Conservation (phyloP, 2,113 vertebrate genomes). For the Muscicapa adusta region DNA sequence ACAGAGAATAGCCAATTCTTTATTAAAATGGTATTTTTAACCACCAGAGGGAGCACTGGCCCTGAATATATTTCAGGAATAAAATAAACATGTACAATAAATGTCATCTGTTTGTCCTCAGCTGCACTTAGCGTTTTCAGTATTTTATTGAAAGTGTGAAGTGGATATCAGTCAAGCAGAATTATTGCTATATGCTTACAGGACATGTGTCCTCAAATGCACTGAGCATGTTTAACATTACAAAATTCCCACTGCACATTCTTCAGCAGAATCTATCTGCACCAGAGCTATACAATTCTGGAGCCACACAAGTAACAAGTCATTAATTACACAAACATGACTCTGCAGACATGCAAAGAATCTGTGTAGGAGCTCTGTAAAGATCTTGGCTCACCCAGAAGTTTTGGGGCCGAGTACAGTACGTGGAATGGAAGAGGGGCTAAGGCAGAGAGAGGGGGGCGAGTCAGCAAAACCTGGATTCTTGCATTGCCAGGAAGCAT, state of each 20-base stretch:
- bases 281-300: background rate
- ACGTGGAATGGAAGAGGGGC: background rate
- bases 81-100: conserved; percentile 2
- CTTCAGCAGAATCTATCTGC: background rate
- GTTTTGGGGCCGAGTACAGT: background rate
- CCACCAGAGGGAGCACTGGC: conserved; percentile 50
- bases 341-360: conserved; percentile 16
- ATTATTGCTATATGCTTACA: conserved; percentile 16
- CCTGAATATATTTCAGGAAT: background rate
- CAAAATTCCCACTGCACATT: conserved; percentile 12
- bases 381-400: background rate
- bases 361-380: conserved; percentile 19
- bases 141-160: conserved; percentile 47
- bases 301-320: background rate
- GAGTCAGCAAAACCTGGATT: background rate
- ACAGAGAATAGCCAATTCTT: background rate
- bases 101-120: conserved; percentile 54
- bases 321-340: conserved; percentile 39
- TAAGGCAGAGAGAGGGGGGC: rapidly evolving
- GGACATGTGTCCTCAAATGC: conserved; percentile 23
- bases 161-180: conserved; percentile 41
- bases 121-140: conserved; percentile 42
- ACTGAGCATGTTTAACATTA: background rate
- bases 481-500: background rate
- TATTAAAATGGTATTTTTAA: background rate